Conservation (phyloP, 2,888 invertebrate species). For the Poecilus cupreus region DNA sequence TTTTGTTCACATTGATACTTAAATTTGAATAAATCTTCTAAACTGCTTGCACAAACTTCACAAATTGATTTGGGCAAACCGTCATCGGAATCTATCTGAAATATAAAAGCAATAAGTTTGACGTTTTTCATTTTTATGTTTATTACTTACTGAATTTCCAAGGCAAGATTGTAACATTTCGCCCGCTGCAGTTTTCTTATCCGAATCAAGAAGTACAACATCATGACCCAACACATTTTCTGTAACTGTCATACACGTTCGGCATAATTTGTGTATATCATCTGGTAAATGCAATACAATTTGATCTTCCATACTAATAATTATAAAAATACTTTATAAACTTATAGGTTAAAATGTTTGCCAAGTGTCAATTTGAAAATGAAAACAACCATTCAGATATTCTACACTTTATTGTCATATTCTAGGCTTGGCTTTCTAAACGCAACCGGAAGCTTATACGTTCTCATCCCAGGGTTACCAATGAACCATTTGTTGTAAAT, state of each 20-base stretch:
- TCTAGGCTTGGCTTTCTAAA: conserved; percentile 49
- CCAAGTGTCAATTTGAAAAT: conserved; percentile 23
- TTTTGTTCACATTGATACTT: conserved; percentile 64
- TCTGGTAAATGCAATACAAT: conserved; percentile 62
- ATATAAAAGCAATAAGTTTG: not conserved
- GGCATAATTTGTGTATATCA: conserved; percentile 64
- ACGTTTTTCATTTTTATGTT: too few species aligned
- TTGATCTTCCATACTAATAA: conserved; percentile 53
- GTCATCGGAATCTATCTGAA: conserved; percentile 63
- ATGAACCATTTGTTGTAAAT: not conserved
- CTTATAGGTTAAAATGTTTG: conserved; percentile 44
- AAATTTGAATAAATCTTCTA: conserved; percentile 63
- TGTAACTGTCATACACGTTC: conserved; percentile 63
- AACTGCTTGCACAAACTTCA: conserved; percentile 61
- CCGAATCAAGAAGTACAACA: conserved; percentile 55
- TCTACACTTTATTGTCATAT: not conserved
- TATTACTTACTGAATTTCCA: not conserved
- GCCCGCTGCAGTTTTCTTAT: conserved; percentile 58
- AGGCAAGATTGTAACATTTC: conserved; percentile 60
- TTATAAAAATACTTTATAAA: not conserved
- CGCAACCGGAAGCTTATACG: conserved; percentile 47
- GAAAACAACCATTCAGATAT: conserved; percentile 56
- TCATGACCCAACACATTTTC: conserved; percentile 56
- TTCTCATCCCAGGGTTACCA: not conserved
- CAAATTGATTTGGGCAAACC: conserved; percentile 65